Conservation (phyloP, 2,797 vertebrate species). For the Premnoplex brunnescens region DNA sequence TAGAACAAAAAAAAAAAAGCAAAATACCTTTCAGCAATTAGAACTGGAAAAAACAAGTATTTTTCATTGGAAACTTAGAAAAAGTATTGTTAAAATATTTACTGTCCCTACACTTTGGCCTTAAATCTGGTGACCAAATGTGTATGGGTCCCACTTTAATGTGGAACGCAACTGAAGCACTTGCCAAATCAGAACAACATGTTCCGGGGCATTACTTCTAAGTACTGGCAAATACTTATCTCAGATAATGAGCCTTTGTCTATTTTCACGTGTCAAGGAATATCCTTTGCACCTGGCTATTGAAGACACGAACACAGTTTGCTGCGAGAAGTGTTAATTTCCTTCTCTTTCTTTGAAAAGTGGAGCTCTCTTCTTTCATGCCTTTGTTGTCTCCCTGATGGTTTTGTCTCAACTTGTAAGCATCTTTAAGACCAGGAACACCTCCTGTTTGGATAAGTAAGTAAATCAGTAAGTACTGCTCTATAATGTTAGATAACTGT, state of each 20-base stretch:
- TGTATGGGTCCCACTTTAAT: background rate
- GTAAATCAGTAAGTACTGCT: background rate
- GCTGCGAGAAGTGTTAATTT: background rate
- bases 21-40: background rate
- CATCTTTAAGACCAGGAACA: background rate
- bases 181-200: background rate
- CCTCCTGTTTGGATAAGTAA: background rate
- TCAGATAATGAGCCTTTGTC: conserved; percentile 24
- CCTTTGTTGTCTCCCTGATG: background rate
- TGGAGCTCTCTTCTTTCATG: background rate
- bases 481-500: background rate
- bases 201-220: background rate
- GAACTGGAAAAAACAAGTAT: background rate
- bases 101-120: background rate
- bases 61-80: background rate
- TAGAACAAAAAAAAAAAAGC: background rate
- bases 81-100: background rate
- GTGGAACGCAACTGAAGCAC: background rate
- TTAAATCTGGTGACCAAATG: background rate
- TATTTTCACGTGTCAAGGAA: background rate
- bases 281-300: background rate
- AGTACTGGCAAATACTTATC: conserved; percentile 1
- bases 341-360: background rate
- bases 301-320: background rate
- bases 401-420: background rate